Base-by-base conservation (phyloP, 2,888 invertebrate species). In the Drosophila robusta region DNA sequence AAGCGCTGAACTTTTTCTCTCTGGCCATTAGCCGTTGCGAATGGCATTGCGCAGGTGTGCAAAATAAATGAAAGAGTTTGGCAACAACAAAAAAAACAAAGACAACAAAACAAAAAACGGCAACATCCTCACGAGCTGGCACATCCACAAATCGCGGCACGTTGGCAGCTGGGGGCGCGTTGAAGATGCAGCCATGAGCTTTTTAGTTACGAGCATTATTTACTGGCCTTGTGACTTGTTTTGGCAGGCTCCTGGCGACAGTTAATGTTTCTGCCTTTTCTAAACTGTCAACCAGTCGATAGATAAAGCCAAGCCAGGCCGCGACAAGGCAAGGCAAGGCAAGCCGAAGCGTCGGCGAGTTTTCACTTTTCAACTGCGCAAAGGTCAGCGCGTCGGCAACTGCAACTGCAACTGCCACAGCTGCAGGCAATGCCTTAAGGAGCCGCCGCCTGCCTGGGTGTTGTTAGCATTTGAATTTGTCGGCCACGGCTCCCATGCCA, bases 31-130 rank as follows among this genome's bases (percentile, higher is more conserved):
- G 29, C 18, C 32, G 7, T 34, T 47, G 68, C 44, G 42, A 61
- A 29, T 29, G 52, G 32, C 42, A 36, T 47, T 55, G 61, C 63
- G 80, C 90, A 89, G 89, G 89, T 89, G 89, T 89, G 84, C 90
- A 78, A 78, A 77, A 89, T 90, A 90, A 89, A 90, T 89, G 87
- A 81, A 84, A 86, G 75, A 75, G 70, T 69, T 55, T 65, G 44
- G 38, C 34, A 4, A 18, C 18, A 18, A 18, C 18, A 18, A 18
- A 1, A 18, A 18, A 1, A 18, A 18, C 32, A 32, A 32, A 26
- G 7, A 26, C 7, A 26, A 26, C 6, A 26, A 26, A 6, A 5
- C 1, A 8, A 7, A 56, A 38, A 52, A 70, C 34, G 51, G 68
- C 68, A 74, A 54, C 55, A 50, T 62, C 61, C 56, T 55, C 71